A percentile compares a stretch with the other conserved stretches of the same genome.
Evolutionary conservation across 2,888 invertebrate species (phyloP).

Genomic region (Diaprepes abbreviatus): DNA sequence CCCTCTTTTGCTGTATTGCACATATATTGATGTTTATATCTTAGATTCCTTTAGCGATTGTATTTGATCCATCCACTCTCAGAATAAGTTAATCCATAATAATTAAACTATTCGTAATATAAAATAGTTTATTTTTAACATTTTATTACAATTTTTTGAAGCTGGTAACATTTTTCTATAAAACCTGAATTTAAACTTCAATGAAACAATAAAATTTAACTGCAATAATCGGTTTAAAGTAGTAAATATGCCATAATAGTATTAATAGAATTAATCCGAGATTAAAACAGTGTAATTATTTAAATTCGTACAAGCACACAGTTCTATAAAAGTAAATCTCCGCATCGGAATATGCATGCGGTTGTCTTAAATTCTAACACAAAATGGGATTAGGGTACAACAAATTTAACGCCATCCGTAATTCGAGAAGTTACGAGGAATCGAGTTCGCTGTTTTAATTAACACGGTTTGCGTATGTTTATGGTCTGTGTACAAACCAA

Average conservation of each 20-base stretch:
- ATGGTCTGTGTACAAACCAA: background rate
- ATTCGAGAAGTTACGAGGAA: background rate
- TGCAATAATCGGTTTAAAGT: conserved; percentile 6
- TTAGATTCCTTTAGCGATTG: too few species aligned
- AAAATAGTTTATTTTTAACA: too few species aligned
- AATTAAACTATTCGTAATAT: too few species aligned
- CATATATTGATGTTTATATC: too few species aligned
- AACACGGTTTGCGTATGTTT: conserved; percentile 2
- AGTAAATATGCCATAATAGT: background rate
- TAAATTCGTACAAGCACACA: background rate
- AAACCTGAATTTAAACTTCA: too few species aligned
- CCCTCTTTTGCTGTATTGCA: too few species aligned
- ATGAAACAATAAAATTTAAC: too few species aligned
- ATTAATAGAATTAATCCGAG: background rate
- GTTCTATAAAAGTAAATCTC: conserved; percentile 6
- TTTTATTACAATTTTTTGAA: too few species aligned
- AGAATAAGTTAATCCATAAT: too few species aligned
- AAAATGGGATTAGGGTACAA: conserved; percentile 6
- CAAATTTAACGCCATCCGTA: conserved; percentile 6
- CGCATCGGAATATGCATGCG: conserved; percentile 9
- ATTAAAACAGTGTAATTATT: background rate
- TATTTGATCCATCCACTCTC: too few species aligned
- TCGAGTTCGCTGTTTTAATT: conserved; percentile 2
- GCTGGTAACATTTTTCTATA: too few species aligned
- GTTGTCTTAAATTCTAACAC: conserved; percentile 1